Evolutionary conservation across 2,888 invertebrate species (phyloP).

Genomic region (Galerucella pusilla): DNA sequence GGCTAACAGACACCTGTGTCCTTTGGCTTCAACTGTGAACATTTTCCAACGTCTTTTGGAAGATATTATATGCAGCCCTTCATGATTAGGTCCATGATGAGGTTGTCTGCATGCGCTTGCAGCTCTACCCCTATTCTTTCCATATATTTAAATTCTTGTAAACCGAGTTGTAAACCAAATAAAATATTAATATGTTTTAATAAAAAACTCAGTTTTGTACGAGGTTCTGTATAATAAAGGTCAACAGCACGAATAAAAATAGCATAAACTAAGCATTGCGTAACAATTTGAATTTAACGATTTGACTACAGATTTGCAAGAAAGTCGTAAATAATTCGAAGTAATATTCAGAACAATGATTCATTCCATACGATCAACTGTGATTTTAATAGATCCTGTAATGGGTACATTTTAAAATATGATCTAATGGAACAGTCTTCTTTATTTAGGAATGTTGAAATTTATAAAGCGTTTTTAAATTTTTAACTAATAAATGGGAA

Average conservation of each 20-base stretch:
- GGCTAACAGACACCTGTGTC: too few relatives aligned
- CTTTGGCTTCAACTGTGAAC: too few relatives aligned
- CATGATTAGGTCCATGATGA: too few relatives aligned
- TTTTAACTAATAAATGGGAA: too few relatives aligned
- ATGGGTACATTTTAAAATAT: conserved; percentile 14
- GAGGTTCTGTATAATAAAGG: not conserved
- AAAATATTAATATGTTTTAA: too few relatives aligned
- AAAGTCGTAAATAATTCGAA: not conserved
- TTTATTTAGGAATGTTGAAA: not conserved
- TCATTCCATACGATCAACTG: not conserved
- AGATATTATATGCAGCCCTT: too few relatives aligned
- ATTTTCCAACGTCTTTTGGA: too few relatives aligned
- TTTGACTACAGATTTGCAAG: not conserved
- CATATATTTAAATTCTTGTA: too few relatives aligned
- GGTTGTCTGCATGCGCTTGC: too few relatives aligned
- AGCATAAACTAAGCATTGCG: not conserved
- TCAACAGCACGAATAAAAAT: conserved; percentile 1
- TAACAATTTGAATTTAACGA: not conserved
- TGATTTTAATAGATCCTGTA: conserved; percentile 1
- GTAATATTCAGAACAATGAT: not conserved
- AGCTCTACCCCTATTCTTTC: too few relatives aligned
- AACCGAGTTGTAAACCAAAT: too few relatives aligned
- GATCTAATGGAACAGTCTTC: conserved; percentile 9
- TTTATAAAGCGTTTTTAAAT: not conserved
- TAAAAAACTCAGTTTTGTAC: too few relatives aligned